A percentile compares a stretch with the other conserved stretches of the same genome.
Evolutionary conservation across 2,797 vertebrate genomes (phyloP).

Genomic region (Lemur catta): DNA sequence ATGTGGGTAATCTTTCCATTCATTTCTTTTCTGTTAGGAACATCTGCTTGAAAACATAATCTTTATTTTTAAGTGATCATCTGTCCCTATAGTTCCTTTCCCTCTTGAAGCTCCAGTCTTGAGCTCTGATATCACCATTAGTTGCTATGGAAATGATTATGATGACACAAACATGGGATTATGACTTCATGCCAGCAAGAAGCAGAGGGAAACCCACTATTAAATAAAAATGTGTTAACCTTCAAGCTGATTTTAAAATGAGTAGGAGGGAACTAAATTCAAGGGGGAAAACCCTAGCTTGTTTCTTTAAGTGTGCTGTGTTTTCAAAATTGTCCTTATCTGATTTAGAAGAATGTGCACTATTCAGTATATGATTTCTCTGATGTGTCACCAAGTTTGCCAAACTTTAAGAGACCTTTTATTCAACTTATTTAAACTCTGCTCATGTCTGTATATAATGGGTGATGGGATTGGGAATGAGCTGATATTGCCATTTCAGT

Average conservation of each 20-base stretch:
- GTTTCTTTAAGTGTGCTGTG: neutral
- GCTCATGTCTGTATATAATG: neutral
- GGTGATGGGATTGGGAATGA: conserved; percentile 20
- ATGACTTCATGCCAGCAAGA: conserved; percentile 10
- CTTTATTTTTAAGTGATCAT: conserved; percentile 48
- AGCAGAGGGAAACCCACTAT: neutral
- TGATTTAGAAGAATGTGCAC: neutral
- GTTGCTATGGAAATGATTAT: conserved; percentile 43
- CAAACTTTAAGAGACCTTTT: neutral
- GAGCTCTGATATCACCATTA: conserved; percentile 32
- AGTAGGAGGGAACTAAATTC: neutral
- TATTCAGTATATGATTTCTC: neutral
- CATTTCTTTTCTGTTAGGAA: conserved; percentile 50
- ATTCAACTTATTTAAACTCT: conserved; percentile 13
- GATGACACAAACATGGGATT: conserved; percentile 25
- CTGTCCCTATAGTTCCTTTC: neutral
- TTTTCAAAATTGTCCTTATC: conserved; percentile 42
- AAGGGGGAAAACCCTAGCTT: neutral
- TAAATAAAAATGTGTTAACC: neutral
- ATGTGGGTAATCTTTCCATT: conserved; percentile 32
- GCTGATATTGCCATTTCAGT: neutral
- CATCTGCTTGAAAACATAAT: conserved; percentile 45
- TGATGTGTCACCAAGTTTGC: neutral
- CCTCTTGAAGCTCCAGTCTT: conserved; percentile 3
- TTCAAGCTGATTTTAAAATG: conserved; percentile 40